Conservation (phyloP, 2,888 invertebrate genomes). For the Hymenopus coronatus region DNA sequence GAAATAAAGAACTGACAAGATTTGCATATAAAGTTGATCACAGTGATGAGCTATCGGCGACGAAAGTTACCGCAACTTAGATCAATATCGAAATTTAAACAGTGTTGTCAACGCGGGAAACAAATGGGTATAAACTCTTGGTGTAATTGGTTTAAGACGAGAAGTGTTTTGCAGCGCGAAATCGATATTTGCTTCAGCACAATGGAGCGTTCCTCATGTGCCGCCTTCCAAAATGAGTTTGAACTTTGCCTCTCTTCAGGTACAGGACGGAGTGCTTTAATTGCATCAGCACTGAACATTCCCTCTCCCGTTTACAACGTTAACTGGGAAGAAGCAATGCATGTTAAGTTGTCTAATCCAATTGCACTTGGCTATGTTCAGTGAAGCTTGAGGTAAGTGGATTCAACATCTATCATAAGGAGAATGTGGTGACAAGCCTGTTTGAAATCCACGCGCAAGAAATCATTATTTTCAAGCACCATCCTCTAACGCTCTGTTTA, state of each 20-base stretch:
- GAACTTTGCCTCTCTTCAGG: not conserved
- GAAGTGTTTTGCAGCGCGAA: not conserved
- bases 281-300: not conserved
- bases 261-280: not conserved
- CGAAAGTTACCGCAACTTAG: too few relatives aligned
- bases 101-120: too few relatives aligned
- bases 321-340: not conserved
- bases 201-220: not conserved
- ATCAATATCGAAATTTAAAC: too few relatives aligned
- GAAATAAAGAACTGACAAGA: too few relatives aligned
- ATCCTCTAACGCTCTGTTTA: not conserved
- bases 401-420: not conserved
- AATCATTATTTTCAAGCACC: not conserved
- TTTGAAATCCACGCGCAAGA: not conserved
- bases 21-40: too few relatives aligned
- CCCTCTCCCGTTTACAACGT: not conserved
- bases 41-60: too few relatives aligned
- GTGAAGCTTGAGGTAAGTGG: not conserved
- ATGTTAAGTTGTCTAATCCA: not conserved
- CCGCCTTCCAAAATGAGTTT: not conserved
- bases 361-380: not conserved
- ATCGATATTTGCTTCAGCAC: not conserved
- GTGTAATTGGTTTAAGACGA: too few relatives aligned
- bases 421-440: not conserved
- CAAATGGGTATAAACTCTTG: too few relatives aligned